A percentile compares a stretch with the other conserved stretches of the same genome.
Conservation (phyloP, 1,140 invertebrate species). For the Cepaea nemoralis region DNA sequence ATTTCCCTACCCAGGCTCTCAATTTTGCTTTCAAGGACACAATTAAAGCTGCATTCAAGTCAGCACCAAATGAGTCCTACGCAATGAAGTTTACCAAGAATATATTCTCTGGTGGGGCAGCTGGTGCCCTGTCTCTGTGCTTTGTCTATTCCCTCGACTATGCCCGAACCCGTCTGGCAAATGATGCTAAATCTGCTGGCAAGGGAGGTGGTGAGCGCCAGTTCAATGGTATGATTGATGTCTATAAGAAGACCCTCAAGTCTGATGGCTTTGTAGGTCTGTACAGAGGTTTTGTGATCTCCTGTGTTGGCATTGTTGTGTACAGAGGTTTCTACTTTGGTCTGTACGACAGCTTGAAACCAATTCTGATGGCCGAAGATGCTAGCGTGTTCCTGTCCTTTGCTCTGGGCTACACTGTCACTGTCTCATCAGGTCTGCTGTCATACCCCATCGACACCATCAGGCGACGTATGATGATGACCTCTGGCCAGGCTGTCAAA, state of each 20-base stretch:
- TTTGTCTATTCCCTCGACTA: conserved; percentile 97
- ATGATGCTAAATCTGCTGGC: conserved; percentile 77
- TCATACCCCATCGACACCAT: conserved; percentile 98
- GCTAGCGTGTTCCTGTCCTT: conserved; percentile 88
- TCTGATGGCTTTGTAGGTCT: conserved; percentile 87
- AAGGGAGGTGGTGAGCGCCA: conserved; percentile 84
- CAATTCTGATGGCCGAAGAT: conserved; percentile 84
- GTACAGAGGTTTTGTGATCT: conserved; percentile 93
- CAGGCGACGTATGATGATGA: conserved; percentile 89
- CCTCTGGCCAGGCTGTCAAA: conserved; percentile 75
- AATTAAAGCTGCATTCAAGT: conserved; percentile 80
- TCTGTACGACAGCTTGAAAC: conserved; percentile 92
- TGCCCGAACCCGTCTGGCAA: conserved; percentile 85
- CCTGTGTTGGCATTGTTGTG: conserved; percentile 76
- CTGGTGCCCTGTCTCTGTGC: conserved; percentile 91
- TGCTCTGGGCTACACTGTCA: conserved; percentile 85
- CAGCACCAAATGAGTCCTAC: conserved; percentile 65
- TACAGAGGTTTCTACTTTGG: conserved; percentile 92
- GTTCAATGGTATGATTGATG: conserved; percentile 89
- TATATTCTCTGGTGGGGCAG: conserved; percentile 91
- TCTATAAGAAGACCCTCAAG: conserved; percentile 88
- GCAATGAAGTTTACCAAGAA: conserved; percentile 74
- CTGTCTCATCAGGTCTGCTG: conserved; percentile 87
- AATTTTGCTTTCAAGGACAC: conserved; percentile 95
- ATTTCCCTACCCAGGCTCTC: conserved; percentile 94